Evolutionary conservation across 2,797 vertebrate genomes (phyloP).

Genomic region (Coregonus ussuriensis): DNA sequence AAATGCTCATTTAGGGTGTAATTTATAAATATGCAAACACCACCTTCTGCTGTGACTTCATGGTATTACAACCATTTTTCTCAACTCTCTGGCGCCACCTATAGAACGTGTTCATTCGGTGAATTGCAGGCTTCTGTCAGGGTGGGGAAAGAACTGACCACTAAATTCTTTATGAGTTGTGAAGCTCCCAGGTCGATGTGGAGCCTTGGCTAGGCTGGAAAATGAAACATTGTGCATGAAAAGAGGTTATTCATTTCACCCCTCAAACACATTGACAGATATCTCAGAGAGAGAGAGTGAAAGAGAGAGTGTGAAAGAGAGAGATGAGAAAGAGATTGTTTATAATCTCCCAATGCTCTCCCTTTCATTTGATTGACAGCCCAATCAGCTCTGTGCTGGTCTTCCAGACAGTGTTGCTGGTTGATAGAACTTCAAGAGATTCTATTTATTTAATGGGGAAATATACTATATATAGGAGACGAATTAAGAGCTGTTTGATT

Average conservation of each 20-base stretch:
- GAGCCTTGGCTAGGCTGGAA: background rate
- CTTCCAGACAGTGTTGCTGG: constrained; percentile 37
- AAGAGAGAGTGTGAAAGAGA: constrained; percentile 2
- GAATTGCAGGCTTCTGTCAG: background rate
- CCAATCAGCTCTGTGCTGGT: constrained; percentile 31
- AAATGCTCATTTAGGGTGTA: background rate
- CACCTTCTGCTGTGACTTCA: background rate
- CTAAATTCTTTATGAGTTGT: constrained; percentile 29
- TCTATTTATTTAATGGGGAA: background rate
- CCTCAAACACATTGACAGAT: background rate
- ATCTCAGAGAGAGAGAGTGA: background rate
- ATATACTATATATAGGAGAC: background rate
- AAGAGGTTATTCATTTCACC: background rate
- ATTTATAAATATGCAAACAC: background rate
- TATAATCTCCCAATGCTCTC: background rate
- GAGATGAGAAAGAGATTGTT: background rate
- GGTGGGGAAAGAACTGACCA: constrained; percentile 12
- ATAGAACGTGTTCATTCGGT: background rate
- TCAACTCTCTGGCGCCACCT: background rate
- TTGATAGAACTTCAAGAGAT: constrained; percentile 35
- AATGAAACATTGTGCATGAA: background rate
- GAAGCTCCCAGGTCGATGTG: constrained; percentile 14
- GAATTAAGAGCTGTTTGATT: background rate
- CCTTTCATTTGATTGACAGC: constrained; percentile 13
- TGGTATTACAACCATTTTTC: background rate